phyloP scores from a whole-genome alignment of 2,113 vertebrate genomes.

The Tupaia chinensis region DNA sequence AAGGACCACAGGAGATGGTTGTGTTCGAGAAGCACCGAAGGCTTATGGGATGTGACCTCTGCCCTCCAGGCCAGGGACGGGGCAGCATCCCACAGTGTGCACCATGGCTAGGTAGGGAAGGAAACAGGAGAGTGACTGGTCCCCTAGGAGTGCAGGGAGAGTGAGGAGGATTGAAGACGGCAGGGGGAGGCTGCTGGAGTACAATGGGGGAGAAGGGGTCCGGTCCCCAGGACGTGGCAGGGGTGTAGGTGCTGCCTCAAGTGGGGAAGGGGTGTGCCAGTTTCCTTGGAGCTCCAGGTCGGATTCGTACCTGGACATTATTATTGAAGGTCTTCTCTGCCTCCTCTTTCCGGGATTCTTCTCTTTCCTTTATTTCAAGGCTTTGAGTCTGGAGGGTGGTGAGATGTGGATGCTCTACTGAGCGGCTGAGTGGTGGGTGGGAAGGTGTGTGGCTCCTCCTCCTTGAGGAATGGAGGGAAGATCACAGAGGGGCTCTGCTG shows the following conservation, averaged over 20 bases:
- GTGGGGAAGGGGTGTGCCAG: neutral
- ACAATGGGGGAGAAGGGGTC: neutral
- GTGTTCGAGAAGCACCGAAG: no score
- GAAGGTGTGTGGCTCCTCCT: neutral
- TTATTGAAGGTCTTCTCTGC: fast-evolving
- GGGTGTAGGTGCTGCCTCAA: no score
- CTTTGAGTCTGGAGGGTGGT: neutral
- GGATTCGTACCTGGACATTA: fast-evolving
- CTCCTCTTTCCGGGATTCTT: no score
- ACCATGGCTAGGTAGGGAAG: fast-evolving
- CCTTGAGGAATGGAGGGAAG: neutral
- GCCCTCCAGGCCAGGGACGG: neutral
- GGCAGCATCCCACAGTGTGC: no score
- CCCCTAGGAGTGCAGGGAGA: fast-evolving
- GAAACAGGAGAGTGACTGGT: neutral
- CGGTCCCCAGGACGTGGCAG: fast-evolving
- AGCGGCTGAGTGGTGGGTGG: no score
- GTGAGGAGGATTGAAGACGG: fast-evolving
- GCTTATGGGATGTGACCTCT: fast-evolving
- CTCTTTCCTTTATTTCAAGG: neutral
- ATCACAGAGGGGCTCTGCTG: neutral
- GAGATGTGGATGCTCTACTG: fast-evolving
- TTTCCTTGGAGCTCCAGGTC: neutral
- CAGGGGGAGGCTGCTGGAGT: fast-evolving
- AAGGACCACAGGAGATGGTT: fast-evolving